A percentile compares a stretch with the other conserved stretches of the same genome.
Evolutionary conservation across 2,113 vertebrate genomes (phyloP).

Genomic region (Cettia cetti): DNA sequence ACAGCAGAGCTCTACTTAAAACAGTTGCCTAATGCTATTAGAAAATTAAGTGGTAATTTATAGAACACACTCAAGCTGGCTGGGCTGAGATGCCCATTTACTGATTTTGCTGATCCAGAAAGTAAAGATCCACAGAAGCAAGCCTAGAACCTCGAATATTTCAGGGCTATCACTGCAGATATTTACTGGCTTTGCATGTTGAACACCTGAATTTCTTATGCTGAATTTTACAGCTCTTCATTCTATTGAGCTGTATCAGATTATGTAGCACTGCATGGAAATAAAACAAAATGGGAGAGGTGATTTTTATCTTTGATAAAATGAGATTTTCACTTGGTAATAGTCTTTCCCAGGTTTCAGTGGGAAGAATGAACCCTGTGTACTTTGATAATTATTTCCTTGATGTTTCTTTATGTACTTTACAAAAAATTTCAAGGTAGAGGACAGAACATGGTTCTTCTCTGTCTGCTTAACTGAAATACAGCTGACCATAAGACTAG

Average conservation of each 20-base stretch:
- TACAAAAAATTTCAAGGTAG: background rate
- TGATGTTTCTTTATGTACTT: background rate
- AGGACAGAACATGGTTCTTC: background rate
- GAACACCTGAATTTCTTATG: background rate
- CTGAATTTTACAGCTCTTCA: background rate
- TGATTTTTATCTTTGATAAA: background rate
- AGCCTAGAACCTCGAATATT: background rate
- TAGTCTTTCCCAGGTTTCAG: background rate
- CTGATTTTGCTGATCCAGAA: background rate
- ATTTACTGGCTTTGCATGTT: too few relatives aligned
- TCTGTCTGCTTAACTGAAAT: background rate
- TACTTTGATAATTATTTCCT: background rate
- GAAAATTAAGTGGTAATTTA: conserved; percentile 43
- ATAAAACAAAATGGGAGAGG: background rate
- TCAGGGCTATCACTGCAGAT: background rate
- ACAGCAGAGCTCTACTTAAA: background rate
- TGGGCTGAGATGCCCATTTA: background rate
- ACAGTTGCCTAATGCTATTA: conserved; percentile 18
- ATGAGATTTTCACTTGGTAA: background rate
- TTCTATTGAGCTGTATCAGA: background rate
- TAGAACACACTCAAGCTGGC: background rate
- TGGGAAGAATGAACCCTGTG: background rate
- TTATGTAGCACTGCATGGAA: background rate
- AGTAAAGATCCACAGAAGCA: background rate
- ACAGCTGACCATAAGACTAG: background rate